phyloP scores from a whole-genome alignment of 1,140 invertebrate species.

The Colletes latitarsis region DNA sequence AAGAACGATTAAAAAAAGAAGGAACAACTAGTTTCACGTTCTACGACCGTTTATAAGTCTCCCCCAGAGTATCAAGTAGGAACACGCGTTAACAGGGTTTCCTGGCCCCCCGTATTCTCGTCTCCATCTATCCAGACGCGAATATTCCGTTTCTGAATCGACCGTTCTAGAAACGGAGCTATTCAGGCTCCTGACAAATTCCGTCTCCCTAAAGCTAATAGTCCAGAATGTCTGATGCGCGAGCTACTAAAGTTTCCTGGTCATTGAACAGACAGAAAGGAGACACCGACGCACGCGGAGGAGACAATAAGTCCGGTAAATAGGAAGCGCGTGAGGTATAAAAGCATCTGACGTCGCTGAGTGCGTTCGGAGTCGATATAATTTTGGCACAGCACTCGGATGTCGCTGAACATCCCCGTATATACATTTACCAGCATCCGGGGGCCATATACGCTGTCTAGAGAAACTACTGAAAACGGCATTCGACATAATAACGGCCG shows the following conservation, averaged over 20 bases:
- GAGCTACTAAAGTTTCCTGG: not conserved
- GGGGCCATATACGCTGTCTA: constrained; percentile 35
- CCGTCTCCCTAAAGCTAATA: not conserved
- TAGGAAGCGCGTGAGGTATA: constrained; percentile 23
- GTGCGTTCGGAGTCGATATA: constrained; percentile 66
- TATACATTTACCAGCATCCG: constrained; percentile 12
- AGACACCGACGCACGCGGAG: not conserved
- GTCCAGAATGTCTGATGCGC: not conserved
- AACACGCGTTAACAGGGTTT: no score
- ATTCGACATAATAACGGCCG: constrained; percentile 52
- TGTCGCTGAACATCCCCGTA: constrained; percentile 18
- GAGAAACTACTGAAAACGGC: constrained; percentile 38
- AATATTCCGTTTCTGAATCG: no score
- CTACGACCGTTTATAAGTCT: no score
- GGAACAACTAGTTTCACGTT: no score
- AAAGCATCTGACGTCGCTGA: constrained; percentile 61
- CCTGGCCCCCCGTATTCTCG: no score
- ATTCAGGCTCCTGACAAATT: no score
- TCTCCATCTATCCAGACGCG: no score
- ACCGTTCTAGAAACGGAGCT: no score
- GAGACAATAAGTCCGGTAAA: constrained; percentile 4
- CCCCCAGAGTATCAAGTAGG: no score
- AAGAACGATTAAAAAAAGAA: no score
- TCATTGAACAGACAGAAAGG: no score
- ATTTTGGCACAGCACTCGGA: constrained; percentile 70